Evolutionary conservation across 2,113 vertebrate species (phyloP), one percentile per base, ranked within the genome.

Genomic region (Genyomyrus donnyi): DNA sequence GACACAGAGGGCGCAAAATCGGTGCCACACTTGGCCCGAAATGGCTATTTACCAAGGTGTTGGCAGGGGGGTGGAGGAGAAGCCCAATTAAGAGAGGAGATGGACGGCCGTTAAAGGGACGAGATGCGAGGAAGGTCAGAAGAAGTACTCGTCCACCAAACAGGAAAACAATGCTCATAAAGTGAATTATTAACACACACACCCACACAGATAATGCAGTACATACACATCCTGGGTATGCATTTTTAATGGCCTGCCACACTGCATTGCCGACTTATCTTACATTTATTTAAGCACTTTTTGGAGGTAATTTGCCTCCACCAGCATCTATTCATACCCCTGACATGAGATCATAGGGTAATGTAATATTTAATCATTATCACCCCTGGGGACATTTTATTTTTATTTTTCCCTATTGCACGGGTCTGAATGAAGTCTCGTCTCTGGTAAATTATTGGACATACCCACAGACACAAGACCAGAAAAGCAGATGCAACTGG

Each of bases 21-120:
- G 62, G 45, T 24, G n/a, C 11, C n/a, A 21, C 4, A 27, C n/a
- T 31, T 35, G 46, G 27, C 24, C 88, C 17, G 24, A 88, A 45
- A 45, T 45, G 24, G 56, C 88, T 88, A 56, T 88, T 66, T 88
- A 70, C 56, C 58, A 10, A 49, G 88, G 88, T 62, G 58, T 6
- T 7, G 42, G 46, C 13, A 10, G 48, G 6, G 46, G 66, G 66
- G 46, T n/a, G 8, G n/a, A 5, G 39, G 7, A n/a, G 21, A 49
- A 27, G 27, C 48, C 70, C 58, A 74, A 80, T 89, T 89, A 80
- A 70, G 70, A 80, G 48, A 39, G 42, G 88, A 46, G 56, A 89
- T 52, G 88, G 88, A 80, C n/a, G 17, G 39, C 39, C 19, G 45
- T n/a, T 13, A 15, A 24, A 6, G 31, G 87, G 13, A 42, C 6